Evolutionary conservation across 2,888 invertebrate species (phyloP), one percentile per base, ranked within the genome.

Genomic region (Drosophila villosipedis): DNA sequence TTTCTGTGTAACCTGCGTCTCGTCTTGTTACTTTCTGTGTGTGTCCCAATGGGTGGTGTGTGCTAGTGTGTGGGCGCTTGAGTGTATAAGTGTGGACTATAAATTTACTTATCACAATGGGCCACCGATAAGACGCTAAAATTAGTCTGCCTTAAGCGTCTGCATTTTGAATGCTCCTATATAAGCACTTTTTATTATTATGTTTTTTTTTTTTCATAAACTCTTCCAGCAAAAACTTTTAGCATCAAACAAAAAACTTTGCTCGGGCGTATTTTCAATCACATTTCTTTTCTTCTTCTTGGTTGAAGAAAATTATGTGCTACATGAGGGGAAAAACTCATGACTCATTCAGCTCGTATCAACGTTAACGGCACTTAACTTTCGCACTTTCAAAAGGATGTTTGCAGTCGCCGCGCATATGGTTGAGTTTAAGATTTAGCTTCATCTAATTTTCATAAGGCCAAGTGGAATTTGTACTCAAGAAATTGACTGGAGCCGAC

Each of bases 391-490:
- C 6, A 16, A 33, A 41, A 55, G 58, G 43, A 73, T 76, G 54
- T 61, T 81, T 67, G 68, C 53, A 65, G 54, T 35, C 30, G 33
- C 19, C 16, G 0, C 31, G 43, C 64, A 63, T 63, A 47, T 80
- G 73, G 60, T 50, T 64, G 62, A 72, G 65, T 70, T 75, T 68
- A 61, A 63, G 78, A 68, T 80, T 75, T 73, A 54, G 76, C 81
- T 72, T 87, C 87, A 85, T 85, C 72, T 80, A 87, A 88, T 78
- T 84, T 89, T 88, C 79, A 90, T 84, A 81, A 82, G 72, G 67
- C 79, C 87, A 84, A 89, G 82, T 87, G 88, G 80, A 84, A 87
- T 80, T 83, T 75, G 65, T 61, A 73, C 67, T 75, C 73, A 76
- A 50, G 61, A 80, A 63, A 57, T 81, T 73, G 73, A 55, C 55